Evolutionary conservation across 2,888 invertebrate species (phyloP).

Genomic region (Ditula angustiorana): DNA sequence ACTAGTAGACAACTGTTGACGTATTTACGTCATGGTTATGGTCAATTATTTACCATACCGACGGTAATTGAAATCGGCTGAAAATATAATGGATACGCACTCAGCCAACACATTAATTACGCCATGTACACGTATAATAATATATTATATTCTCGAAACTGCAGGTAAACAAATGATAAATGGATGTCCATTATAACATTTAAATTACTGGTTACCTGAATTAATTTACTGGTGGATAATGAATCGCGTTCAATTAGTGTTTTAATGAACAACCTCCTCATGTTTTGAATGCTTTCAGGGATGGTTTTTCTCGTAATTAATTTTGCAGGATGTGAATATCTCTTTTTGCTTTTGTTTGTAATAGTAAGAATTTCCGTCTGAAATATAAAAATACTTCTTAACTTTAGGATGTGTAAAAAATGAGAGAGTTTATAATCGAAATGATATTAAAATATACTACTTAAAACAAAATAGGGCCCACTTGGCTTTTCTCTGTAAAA

Average conservation of each 20-base stretch:
- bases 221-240: constrained; percentile 60
- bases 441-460: no score
- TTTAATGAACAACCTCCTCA: constrained; percentile 58
- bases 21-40: no score
- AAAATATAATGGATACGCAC: neutral
- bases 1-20: neutral
- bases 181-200: constrained; percentile 47
- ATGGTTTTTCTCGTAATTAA: constrained; percentile 37
- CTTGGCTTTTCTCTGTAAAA: no score
- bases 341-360: constrained; percentile 25
- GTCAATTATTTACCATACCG: neutral
- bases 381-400: neutral
- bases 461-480: no score
- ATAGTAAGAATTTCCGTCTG: constrained; percentile 1
- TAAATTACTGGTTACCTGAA: constrained; percentile 53
- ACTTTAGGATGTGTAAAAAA: neutral
- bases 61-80: neutral
- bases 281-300: constrained; percentile 35
- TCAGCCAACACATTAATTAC: constrained; percentile 2
- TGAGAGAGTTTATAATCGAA: neutral
- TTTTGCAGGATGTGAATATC: constrained; percentile 32
- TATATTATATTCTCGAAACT: constrained; percentile 14
- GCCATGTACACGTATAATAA: constrained; percentile 10
- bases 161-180: constrained; percentile 42
- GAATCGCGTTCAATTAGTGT: constrained; percentile 63